phyloP scores from a whole-genome alignment of 2,113 vertebrate genomes.

The Electrona antarctica region DNA sequence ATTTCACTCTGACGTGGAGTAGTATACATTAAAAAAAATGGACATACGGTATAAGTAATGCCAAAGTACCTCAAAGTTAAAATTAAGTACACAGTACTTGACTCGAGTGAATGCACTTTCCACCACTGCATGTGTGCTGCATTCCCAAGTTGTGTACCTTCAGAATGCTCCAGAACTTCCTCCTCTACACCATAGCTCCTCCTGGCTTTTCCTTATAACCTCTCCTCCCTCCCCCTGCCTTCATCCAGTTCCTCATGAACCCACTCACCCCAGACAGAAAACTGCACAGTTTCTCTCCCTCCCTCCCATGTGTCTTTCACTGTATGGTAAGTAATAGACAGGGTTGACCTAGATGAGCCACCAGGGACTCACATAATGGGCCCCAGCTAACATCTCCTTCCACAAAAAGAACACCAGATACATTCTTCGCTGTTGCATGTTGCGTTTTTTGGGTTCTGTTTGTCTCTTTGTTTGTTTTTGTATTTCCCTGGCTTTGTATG shows the following conservation, averaged over 20 bases:
- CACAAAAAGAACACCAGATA: constrained; percentile 5
- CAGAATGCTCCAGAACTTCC: constrained; percentile 31
- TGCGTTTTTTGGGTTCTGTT: neutral
- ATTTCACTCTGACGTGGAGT: too few relatives aligned
- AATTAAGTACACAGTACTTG: too few relatives aligned
- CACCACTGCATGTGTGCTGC: constrained; percentile 16
- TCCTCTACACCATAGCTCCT: constrained; percentile 64
- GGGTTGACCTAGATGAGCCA: constrained; percentile 43
- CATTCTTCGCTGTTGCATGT: neutral
- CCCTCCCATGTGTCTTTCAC: constrained; percentile 58
- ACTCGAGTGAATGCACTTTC: too few relatives aligned
- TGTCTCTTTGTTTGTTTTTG: neutral
- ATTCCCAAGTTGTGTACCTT: constrained; percentile 49
- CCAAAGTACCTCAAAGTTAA: too few relatives aligned
- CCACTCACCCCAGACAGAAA: constrained; percentile 68
- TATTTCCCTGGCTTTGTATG: constrained; percentile 1
- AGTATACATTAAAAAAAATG: too few relatives aligned
- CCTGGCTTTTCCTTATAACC: constrained; percentile 69
- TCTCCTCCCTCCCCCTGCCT: constrained; percentile 61
- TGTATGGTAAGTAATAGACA: constrained; percentile 60
- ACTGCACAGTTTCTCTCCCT: constrained; percentile 45
- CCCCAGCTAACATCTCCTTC: neutral
- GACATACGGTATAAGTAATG: too few relatives aligned
- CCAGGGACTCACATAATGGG: constrained; percentile 35
- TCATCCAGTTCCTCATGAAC: constrained; percentile 61